Evolutionary conservation across 2,888 invertebrate genomes (phyloP).

Genomic region (Hypselothyrea guttata): DNA sequence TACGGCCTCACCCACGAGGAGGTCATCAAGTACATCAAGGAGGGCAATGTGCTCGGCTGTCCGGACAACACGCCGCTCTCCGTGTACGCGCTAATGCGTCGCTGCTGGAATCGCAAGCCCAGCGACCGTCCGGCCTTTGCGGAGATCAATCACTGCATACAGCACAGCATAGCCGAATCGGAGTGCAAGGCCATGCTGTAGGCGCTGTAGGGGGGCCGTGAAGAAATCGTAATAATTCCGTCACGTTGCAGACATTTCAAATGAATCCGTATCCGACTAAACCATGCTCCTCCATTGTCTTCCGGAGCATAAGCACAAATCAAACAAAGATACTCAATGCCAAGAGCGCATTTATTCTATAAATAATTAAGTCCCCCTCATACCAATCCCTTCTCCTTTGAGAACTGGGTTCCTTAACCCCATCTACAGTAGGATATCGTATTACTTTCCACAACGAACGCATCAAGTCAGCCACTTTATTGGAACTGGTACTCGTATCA

Average conservation of each 20-base stretch:
- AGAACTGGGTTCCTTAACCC: conserved; percentile 1
- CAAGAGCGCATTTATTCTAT: conserved; percentile 8
- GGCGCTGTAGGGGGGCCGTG: conserved; percentile 1
- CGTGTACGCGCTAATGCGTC: conserved; percentile 95
- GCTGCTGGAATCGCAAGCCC: conserved; percentile 95
- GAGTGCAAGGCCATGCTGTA: conserved; percentile 81
- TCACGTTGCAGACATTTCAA: conserved; percentile 48
- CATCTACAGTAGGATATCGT: conserved; percentile 19
- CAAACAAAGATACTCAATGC: conserved; percentile 4
- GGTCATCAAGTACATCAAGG: conserved; percentile 96
- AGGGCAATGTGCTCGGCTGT: conserved; percentile 93
- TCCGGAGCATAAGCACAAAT: conserved; percentile 56
- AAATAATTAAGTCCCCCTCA: not conserved
- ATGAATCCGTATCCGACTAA: conserved; percentile 42
- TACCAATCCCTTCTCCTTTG: too few species aligned
- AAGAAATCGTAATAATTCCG: conserved; percentile 44
- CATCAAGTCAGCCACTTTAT: conserved; percentile 52
- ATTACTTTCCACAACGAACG: conserved; percentile 61
- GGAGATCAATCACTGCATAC: conserved; percentile 90
- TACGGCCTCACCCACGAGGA: conserved; percentile 99
- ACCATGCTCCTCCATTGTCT: conserved; percentile 60
- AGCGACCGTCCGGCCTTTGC: conserved; percentile 93
- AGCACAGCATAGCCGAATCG: conserved; percentile 84
- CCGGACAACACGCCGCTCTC: conserved; percentile 94
- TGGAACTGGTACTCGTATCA: conserved; percentile 45